Conservation (phyloP, 2,113 vertebrate genomes). For the Platichthys stellatus region DNA sequence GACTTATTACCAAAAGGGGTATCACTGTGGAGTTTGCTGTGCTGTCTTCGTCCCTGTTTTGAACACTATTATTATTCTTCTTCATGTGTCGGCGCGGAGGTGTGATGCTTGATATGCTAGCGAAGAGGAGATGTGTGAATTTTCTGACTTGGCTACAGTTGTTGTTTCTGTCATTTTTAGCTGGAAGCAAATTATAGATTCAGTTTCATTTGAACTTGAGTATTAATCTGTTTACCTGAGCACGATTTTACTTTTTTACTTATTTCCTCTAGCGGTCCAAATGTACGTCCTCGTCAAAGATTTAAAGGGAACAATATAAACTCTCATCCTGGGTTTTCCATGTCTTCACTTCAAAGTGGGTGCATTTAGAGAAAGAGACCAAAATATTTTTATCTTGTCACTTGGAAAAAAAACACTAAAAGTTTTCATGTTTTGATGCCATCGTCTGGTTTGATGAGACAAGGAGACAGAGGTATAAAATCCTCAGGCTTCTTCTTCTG, state of each 20-base stretch:
- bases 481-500: conserved; percentile 10
- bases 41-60: conserved; percentile 23
- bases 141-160: background rate
- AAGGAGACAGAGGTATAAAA: background rate
- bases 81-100: background rate
- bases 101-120: background rate
- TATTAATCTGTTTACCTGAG: background rate
- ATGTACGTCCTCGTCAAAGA: background rate
- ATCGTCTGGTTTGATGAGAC: conserved; percentile 17
- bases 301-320: conserved; percentile 40
- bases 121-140: background rate
- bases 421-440: background rate
- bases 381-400: background rate
- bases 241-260: too few relatives aligned
- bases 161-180: background rate
- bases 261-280: background rate
- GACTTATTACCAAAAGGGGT: conserved; percentile 29
- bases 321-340: conserved; percentile 1
- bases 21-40: conserved; percentile 43
- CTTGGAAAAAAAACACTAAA: too few relatives aligned
- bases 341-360: background rate
- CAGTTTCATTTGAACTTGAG: background rate
- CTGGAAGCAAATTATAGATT: background rate
- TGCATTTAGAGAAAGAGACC: background rate
- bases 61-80: conserved; percentile 16